phyloP scores from a whole-genome alignment of 2,888 invertebrate species.

The Acleris laterana region DNA sequence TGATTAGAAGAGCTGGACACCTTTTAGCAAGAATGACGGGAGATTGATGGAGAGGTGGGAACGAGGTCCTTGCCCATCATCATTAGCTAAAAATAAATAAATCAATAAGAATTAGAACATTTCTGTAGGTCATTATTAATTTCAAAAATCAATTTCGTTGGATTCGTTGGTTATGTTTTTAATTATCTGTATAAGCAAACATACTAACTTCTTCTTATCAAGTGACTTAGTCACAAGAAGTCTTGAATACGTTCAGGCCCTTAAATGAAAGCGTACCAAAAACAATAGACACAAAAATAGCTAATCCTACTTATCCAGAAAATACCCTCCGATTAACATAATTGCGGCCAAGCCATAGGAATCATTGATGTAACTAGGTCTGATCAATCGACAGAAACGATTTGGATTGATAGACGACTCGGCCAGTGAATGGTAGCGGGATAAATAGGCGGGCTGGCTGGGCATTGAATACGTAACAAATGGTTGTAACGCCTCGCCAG shows the following conservation, averaged over 20 bases:
- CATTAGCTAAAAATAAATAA: too few species aligned
- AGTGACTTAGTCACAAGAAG: too few species aligned
- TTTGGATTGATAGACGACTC: constrained; percentile 65
- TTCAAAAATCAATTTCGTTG: too few species aligned
- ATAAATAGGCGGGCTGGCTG: constrained; percentile 63
- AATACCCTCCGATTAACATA: constrained; percentile 42
- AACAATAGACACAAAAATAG: background rate
- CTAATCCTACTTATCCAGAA: constrained; percentile 6
- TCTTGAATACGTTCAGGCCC: background rate
- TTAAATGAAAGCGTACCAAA: background rate
- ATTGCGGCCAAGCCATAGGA: constrained; percentile 31
- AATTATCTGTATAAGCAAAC: too few species aligned
- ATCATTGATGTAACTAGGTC: constrained; percentile 45
- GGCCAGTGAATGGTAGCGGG: constrained; percentile 64
- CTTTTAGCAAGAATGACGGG: too few species aligned
- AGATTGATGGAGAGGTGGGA: too few species aligned
- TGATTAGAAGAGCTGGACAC: too few species aligned
- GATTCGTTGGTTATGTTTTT: too few species aligned
- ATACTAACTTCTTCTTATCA: too few species aligned
- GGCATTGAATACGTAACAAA: constrained; percentile 74
- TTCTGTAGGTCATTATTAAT: too few species aligned
- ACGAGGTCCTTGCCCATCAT: too few species aligned
- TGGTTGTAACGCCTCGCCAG: constrained; percentile 56
- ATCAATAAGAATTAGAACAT: too few species aligned
- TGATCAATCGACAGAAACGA: constrained; percentile 63